Evolutionary conservation across 2,888 invertebrate genomes (phyloP).

Genomic region (Sepioteuthis lessoniana): DNA sequence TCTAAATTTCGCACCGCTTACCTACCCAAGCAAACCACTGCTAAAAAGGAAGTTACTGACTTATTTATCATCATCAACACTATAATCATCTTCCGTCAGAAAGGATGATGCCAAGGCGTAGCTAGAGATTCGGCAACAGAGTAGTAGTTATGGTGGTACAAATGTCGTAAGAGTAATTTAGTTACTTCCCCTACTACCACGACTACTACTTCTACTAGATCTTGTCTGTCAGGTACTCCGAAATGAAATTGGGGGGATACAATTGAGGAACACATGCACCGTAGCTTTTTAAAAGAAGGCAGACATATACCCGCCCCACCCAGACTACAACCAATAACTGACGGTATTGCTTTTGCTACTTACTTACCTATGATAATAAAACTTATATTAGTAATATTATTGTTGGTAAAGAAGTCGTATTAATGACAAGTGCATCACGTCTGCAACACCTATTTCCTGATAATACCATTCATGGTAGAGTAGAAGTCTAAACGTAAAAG

Average conservation of each 20-base stretch:
- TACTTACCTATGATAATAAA: slow-evolving; percentile 38
- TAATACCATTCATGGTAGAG: not conserved
- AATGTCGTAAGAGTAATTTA: slow-evolving; percentile 20
- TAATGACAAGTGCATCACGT: no score
- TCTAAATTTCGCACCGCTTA: not conserved
- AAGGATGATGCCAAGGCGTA: slow-evolving; percentile 3
- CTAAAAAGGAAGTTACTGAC: not conserved
- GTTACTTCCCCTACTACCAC: not conserved
- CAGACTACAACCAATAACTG: not conserved
- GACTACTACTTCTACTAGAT: not conserved
- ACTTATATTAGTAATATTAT: not conserved
- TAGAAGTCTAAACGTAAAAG: no score
- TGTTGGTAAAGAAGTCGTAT: no score
- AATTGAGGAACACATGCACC: not conserved
- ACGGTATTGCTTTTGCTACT: not conserved
- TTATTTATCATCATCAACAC: not conserved
- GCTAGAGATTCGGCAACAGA: not conserved
- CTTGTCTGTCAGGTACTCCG: not conserved
- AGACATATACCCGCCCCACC: not conserved
- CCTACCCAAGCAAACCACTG: not conserved
- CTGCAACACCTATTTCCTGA: not conserved
- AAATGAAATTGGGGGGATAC: not conserved
- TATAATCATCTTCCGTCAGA: not conserved
- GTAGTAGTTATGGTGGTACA: not conserved
- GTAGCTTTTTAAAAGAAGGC: not conserved